phyloP scores from a whole-genome alignment of 2,797 vertebrate genomes.

The Rhyacichthys aspro region DNA sequence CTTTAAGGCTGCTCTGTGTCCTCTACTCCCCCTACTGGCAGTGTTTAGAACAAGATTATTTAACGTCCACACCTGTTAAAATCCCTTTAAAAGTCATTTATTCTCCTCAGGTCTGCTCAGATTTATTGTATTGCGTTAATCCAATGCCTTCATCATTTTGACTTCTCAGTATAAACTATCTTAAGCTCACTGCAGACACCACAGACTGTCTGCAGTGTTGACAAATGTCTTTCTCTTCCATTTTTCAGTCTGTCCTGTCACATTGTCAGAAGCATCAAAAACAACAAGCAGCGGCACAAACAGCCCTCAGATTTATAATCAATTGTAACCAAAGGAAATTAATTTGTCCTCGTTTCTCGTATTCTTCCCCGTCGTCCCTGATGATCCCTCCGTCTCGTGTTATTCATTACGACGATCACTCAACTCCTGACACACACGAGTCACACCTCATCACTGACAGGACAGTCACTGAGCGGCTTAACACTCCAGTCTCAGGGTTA shows the following conservation, averaged over 20 bases:
- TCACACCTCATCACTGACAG: slow-evolving; percentile 71
- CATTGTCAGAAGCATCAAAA: slow-evolving; percentile 19
- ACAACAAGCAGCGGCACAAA: slow-evolving; percentile 2
- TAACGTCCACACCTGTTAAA: too few species aligned
- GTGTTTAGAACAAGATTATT: too few species aligned
- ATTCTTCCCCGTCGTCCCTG: slow-evolving; percentile 14
- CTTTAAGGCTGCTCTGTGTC: too few species aligned
- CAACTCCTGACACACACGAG: slow-evolving; percentile 61
- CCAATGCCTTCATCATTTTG: too few species aligned
- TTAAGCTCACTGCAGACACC: neutral
- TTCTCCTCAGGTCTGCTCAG: too few species aligned
- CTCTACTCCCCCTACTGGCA: too few species aligned
- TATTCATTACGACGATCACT: slow-evolving; percentile 71
- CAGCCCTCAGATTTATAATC: slow-evolving; percentile 47
- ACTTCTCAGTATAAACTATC: too few species aligned
- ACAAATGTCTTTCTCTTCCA: neutral
- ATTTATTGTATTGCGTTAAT: too few species aligned
- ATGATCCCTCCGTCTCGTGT: slow-evolving; percentile 26
- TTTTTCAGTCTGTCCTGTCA: slow-evolving; percentile 19
- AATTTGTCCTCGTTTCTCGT: slow-evolving; percentile 14
- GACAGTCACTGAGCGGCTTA: slow-evolving; percentile 44
- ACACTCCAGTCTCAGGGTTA: slow-evolving; percentile 25
- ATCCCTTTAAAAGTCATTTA: too few species aligned
- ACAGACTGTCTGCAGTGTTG: neutral
- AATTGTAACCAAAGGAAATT: slow-evolving; percentile 37